Conservation (phyloP, 2,888 invertebrate genomes). For the Drosophila nigritarsus region DNA sequence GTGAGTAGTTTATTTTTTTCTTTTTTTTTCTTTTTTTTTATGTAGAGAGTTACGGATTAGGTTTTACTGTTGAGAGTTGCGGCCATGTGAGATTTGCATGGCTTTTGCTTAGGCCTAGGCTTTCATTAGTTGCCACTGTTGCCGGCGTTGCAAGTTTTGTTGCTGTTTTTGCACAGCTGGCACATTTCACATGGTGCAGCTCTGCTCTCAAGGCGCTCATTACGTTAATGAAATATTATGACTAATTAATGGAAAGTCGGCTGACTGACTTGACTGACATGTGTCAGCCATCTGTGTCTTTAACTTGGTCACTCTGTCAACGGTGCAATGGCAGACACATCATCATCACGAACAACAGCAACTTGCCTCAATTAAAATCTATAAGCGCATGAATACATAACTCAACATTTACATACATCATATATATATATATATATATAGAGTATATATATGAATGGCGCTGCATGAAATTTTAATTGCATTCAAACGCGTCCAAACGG, state of each 20-base stretch:
- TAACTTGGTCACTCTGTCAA: slow-evolving; percentile 81
- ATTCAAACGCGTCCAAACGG: slow-evolving; percentile 65
- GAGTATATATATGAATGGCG: slow-evolving; percentile 36
- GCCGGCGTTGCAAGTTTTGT: slow-evolving; percentile 12
- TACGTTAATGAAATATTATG: slow-evolving; percentile 77
- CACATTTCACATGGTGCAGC: slow-evolving; percentile 68
- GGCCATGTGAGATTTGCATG: slow-evolving; percentile 53
- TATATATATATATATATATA: slow-evolving; percentile 19
- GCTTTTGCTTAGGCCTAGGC: slow-evolving; percentile 43
- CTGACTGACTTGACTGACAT: slow-evolving; percentile 60
- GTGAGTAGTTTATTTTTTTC: slow-evolving; percentile 14
- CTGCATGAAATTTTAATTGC: slow-evolving; percentile 76
- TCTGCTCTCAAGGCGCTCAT: slow-evolving; percentile 61
- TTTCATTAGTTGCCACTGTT: slow-evolving; percentile 51
- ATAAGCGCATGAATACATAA: slow-evolving; percentile 44
- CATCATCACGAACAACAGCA: slow-evolving; percentile 31
- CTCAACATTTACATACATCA: slow-evolving; percentile 16
- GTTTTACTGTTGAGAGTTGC: slow-evolving; percentile 35
- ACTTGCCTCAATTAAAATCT: slow-evolving; percentile 77
- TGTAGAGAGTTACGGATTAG: slow-evolving; percentile 9
- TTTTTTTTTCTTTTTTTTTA: slow-evolving; percentile 36
- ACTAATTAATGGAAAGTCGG: slow-evolving; percentile 79
- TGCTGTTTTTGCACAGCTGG: slow-evolving; percentile 52
- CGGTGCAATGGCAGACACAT: slow-evolving; percentile 18
- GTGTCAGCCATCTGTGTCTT: slow-evolving; percentile 75